Conservation (phyloP, 1,140 invertebrate genomes). For the Saccostrea echinata region DNA sequence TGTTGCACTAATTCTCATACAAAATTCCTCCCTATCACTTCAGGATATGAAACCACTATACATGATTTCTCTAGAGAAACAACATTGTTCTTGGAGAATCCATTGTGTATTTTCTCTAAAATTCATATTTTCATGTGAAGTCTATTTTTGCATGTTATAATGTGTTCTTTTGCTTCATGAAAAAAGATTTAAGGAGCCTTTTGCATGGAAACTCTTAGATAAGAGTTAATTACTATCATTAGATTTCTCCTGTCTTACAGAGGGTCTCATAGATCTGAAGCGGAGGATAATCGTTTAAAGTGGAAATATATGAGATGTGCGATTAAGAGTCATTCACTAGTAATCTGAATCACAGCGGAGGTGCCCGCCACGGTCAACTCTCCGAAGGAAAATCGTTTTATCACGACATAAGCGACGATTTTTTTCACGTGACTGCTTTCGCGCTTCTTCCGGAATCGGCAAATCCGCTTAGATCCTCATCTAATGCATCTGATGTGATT, state of each 20-base stretch:
- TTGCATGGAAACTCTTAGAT: too few species aligned
- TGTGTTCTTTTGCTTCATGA: too few species aligned
- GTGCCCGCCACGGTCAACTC: background rate
- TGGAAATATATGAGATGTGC: background rate
- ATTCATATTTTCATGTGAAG: too few species aligned
- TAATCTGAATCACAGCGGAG: background rate
- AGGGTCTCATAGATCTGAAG: background rate
- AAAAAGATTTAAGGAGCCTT: too few species aligned
- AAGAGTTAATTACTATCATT: background rate
- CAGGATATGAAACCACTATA: background rate
- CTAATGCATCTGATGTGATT: background rate
- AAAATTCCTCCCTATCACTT: background rate
- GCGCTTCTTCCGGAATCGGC: background rate
- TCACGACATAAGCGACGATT: background rate
- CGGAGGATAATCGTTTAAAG: background rate
- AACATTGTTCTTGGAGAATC: too few species aligned
- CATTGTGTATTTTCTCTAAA: too few species aligned
- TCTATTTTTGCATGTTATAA: too few species aligned
- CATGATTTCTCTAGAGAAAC: background rate
- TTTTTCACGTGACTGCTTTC: constrained; percentile 17
- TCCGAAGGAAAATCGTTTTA: background rate
- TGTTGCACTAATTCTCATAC: background rate
- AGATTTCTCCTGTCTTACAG: background rate
- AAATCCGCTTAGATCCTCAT: background rate
- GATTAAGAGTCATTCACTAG: background rate